These are phyloP conservation scores for Diachrysia chrysitis DNA, from an alignment of 2,888 invertebrate genomes.

Conservation along the genomic window DNA sequence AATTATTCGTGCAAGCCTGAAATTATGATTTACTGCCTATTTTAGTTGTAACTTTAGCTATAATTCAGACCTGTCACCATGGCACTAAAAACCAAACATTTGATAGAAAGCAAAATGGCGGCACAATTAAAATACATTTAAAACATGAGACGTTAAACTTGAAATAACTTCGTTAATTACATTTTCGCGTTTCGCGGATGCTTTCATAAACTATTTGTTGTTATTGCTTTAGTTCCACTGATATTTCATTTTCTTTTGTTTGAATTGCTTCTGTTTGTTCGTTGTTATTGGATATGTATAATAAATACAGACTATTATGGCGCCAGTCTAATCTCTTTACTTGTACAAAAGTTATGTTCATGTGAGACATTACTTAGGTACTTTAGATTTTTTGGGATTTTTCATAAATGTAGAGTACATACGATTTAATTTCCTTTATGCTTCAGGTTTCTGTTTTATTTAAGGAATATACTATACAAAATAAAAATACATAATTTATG, in stretches of 20 bases:
- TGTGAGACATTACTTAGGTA: not conserved
- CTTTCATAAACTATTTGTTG: conserved; percentile 52
- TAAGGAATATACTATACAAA: no score
- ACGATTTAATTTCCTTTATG: not conserved
- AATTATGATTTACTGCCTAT: not conserved
- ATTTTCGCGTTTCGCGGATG: conserved; percentile 55
- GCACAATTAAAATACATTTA: conserved; percentile 48
- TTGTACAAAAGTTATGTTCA: not conserved
- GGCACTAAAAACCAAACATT: conserved; percentile 21
- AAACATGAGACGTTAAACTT: conserved; percentile 51
- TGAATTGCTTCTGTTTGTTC: conserved; percentile 7
- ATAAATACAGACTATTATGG: not conserved
- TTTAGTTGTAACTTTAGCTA: not conserved
- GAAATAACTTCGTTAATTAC: conserved; percentile 56
- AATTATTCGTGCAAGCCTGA: not conserved
- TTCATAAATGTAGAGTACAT: not conserved
- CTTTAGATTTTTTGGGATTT: not conserved
- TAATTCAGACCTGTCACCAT: conserved; percentile 14
- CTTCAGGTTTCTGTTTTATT: not conserved
- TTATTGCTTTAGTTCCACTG: conserved; percentile 48
- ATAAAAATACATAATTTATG: no score
- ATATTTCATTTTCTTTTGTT: conserved; percentile 31
- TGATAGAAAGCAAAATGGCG: conserved; percentile 38
- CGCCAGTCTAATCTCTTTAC: conserved; percentile 2
- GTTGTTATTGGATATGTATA: not conserved